These are phyloP conservation scores for Zaprionus obscuricornis DNA, from an alignment of 2,888 invertebrate genomes.

Conservation along the genomic window DNA sequence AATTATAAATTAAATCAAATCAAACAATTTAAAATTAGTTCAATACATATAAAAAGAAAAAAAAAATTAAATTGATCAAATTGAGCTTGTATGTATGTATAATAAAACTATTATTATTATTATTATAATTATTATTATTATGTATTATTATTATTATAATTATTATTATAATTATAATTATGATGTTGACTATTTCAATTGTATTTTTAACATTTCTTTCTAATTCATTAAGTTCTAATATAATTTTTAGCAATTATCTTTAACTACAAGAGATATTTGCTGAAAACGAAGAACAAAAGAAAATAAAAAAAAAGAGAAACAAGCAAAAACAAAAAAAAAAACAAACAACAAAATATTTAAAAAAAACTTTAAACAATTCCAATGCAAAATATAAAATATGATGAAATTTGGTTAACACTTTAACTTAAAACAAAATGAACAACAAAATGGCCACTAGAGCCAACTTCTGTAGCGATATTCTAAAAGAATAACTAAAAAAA, in stretches of 20 bases:
- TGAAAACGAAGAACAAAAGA: too few species aligned
- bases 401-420: conserved; percentile 49
- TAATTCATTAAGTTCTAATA: conserved; percentile 45
- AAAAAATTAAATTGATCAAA: conserved; percentile 29
- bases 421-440: conserved; percentile 26
- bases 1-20: conserved; percentile 67
- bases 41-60: conserved; percentile 32
- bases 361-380: conserved; percentile 35
- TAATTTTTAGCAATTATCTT: conserved; percentile 32
- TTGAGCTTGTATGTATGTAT: conserved; percentile 73
- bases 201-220: conserved; percentile 56
- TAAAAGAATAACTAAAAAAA: conserved; percentile 57
- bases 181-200: conserved; percentile 55
- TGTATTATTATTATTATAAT: conserved; percentile 46
- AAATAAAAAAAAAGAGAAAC: conserved; percentile 19
- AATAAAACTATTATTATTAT: conserved; percentile 63
- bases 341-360: conserved; percentile 8
- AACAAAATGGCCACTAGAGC: conserved; percentile 51
- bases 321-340: conserved; percentile 28
- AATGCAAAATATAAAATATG: conserved; percentile 36
- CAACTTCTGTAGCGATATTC: conserved; percentile 68
- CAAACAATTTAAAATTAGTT: conserved; percentile 72
- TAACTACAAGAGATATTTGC: too few species aligned
- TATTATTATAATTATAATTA: conserved; percentile 47
- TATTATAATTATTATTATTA: conserved; percentile 42